phyloP scores from a whole-genome alignment of 2,113 vertebrate species.

The Trichechus manatus region DNA sequence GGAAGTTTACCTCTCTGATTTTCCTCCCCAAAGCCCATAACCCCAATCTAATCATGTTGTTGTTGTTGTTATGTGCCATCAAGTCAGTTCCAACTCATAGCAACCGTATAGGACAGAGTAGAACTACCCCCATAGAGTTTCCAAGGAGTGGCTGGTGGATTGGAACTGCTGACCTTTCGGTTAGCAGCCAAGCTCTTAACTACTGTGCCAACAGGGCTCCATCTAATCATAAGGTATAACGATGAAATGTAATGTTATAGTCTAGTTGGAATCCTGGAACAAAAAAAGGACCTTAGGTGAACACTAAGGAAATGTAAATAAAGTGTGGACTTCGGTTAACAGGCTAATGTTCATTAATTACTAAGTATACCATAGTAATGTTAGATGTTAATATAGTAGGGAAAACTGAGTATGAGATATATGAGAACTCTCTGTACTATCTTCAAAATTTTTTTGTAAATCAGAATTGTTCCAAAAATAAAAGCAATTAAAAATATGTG shows the following conservation, averaged over 20 bases:
- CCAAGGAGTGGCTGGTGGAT: too few relatives aligned
- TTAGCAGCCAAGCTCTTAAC: too few relatives aligned
- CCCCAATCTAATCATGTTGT: not conserved
- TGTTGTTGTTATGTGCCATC: too few relatives aligned
- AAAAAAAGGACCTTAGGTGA: not conserved
- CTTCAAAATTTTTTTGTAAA: slow-evolving; percentile 14
- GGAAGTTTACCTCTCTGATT: not conserved
- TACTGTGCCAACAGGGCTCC: too few relatives aligned
- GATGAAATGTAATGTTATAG: not conserved
- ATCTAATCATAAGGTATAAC: not conserved
- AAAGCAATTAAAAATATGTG: not conserved
- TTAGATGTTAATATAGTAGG: not conserved
- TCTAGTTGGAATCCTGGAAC: not conserved
- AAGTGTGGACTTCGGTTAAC: not conserved
- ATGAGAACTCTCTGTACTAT: not conserved
- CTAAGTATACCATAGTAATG: not conserved
- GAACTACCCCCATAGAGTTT: too few relatives aligned
- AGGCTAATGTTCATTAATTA: slow-evolving; percentile 3
- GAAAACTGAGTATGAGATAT: not conserved
- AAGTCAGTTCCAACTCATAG: too few relatives aligned
- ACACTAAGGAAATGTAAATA: not conserved
- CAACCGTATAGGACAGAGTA: too few relatives aligned
- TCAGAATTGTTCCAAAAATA: not conserved
- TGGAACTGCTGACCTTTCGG: too few relatives aligned
- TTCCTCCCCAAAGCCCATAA: not conserved